Evolutionary conservation across 2,797 vertebrate species (phyloP).

Genomic region (Schizopygopsis malacanthus): DNA sequence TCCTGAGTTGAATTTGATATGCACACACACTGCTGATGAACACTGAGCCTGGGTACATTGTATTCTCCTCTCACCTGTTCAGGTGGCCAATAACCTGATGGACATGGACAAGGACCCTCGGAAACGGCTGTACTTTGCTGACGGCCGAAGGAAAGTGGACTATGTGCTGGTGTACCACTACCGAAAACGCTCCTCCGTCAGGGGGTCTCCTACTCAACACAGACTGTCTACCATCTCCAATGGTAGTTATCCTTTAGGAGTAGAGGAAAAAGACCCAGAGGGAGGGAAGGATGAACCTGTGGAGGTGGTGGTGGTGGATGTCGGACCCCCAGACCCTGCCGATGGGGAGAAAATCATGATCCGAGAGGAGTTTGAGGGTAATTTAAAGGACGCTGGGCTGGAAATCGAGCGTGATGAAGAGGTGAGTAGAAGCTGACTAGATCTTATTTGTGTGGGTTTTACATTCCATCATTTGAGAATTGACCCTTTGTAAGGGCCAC

Average conservation of each 20-base stretch:
- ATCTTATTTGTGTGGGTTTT: constrained; percentile 1
- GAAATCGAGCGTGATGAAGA: constrained; percentile 93
- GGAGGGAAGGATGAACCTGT: constrained; percentile 73
- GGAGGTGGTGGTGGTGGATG: constrained; percentile 67
- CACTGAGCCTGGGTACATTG: constrained; percentile 40
- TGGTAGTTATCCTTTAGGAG: constrained; percentile 76
- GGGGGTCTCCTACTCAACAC: constrained; percentile 60
- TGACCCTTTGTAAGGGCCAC: not conserved
- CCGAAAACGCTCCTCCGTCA: constrained; percentile 73
- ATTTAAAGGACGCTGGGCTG: constrained; percentile 87
- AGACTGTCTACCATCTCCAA: constrained; percentile 83
- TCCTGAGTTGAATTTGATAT: constrained; percentile 60
- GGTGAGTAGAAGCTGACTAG: constrained; percentile 75
- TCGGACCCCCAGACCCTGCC: constrained; percentile 75
- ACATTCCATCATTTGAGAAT: not conserved
- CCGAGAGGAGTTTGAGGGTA: constrained; percentile 90
- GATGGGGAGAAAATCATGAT: constrained; percentile 87
- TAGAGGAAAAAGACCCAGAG: constrained; percentile 58
- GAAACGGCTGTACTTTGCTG: constrained; percentile 84
- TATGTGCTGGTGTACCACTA: constrained; percentile 93
- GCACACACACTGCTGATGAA: constrained; percentile 41
- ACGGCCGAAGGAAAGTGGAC: constrained; percentile 91
- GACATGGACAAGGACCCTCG: constrained; percentile 66
- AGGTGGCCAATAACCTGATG: constrained; percentile 87
- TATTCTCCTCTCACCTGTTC: constrained; percentile 55